Evolutionary conservation across 2,797 vertebrate genomes (phyloP), one percentile per base, ranked within the genome.

Genomic region (Buphagus erythrorhynchus): DNA sequence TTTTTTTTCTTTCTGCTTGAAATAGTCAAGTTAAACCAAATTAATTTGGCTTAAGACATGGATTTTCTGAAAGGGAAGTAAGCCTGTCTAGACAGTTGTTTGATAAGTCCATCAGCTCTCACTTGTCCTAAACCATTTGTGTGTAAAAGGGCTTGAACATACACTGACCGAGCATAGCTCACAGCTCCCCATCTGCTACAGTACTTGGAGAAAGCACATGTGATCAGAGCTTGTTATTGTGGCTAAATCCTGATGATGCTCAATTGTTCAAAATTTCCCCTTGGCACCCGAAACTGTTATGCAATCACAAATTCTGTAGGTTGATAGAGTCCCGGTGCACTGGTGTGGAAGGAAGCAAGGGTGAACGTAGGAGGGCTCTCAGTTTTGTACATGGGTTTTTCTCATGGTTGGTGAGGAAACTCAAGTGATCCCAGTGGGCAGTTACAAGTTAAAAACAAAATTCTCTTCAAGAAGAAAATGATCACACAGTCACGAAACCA

Each of bases 71-170:
- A 96, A 86, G 90, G 52, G 76, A 75, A 83, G 58, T 78, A 92
- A 96, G 89, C 89, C 93, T 95, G 95, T 94, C 95, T 96, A 96
- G 96, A 96, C 96, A 94, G 88, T 93, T 91, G 93, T 97, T 95
- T 96, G 85, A 12, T 58, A 96, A 95, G 85, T 46, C 62, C 89
- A 90, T 93, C 79, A 81, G 26, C 51, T 84, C 86, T 92, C 88
- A 86, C 86, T 95, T 96, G 76, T 95, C 89, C 85, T 69, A 84
- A 96, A 67, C 76, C 94, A 94, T 81, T 84, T 96, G 83, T 86
- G 88, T 90, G 93, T 94, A 90, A 97, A 94, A 90, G 31, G 40
- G 51, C 67, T 90, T 90, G 91, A 94, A 58, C 65, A 72, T 5
- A 83, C 57, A 86, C 36, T 79, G 91, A 49, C 82, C 0, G 0